Evolutionary conservation across 1,140 invertebrate genomes (phyloP).

Genomic region (Cherax destructor): DNA sequence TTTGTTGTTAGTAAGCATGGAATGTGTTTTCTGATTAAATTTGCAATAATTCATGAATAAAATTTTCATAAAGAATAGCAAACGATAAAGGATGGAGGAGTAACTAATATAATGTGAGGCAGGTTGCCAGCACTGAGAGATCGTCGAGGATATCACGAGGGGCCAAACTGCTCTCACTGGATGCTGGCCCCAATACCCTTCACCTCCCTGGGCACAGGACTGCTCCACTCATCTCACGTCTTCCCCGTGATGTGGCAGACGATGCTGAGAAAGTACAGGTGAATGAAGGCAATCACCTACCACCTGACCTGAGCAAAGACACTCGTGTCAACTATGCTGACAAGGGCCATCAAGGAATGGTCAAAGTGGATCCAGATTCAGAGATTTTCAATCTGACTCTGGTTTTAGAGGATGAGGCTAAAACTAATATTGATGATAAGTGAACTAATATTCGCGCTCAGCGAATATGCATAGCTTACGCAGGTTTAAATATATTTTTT

Average conservation of each 20-base stretch:
- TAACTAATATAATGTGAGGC: neutral
- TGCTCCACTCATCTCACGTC: too few species aligned
- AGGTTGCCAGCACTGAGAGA: neutral
- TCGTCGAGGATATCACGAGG: neutral
- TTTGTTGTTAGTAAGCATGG: too few species aligned
- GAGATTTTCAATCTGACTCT: neutral
- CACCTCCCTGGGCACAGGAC: too few species aligned
- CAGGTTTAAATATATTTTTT: too few species aligned
- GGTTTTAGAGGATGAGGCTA: neutral
- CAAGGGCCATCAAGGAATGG: neutral
- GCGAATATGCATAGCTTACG: too few species aligned
- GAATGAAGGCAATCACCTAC: neutral
- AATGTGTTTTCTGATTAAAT: too few species aligned
- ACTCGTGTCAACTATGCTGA: neutral
- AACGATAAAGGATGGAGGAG: too few species aligned
- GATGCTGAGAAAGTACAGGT: neutral
- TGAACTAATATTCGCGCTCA: neutral
- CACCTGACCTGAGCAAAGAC: neutral
- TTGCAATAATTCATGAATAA: too few species aligned
- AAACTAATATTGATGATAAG: neutral
- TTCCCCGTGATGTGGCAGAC: neutral
- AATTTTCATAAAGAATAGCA: too few species aligned
- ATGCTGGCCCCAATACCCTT: too few species aligned
- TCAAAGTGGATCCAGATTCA: neutral
- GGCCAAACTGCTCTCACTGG: too few species aligned